phyloP scores from a whole-genome alignment of 1,140 invertebrate species.

The Orchestia grillus region DNA sequence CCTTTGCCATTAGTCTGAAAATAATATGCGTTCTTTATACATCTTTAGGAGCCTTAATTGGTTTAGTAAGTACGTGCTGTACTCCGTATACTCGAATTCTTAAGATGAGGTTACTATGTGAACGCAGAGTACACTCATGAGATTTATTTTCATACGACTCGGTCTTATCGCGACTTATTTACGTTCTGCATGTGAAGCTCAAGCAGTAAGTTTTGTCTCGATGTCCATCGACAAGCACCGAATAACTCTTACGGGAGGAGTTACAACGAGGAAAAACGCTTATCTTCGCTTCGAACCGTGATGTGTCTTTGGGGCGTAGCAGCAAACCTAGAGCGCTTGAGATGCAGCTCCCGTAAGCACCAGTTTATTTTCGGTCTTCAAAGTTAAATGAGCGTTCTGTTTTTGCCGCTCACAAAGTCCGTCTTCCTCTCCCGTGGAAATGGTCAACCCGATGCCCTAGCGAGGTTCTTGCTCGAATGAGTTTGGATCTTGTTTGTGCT shows the following conservation, averaged over 20 bases:
- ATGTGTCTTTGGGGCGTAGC: not conserved
- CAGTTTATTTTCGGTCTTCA: not conserved
- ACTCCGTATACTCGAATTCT: too few species aligned
- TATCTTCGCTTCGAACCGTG: too few species aligned
- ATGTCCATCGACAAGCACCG: not conserved
- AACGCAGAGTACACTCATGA: too few species aligned
- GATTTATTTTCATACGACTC: too few species aligned
- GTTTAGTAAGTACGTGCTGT: too few species aligned
- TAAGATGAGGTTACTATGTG: too few species aligned
- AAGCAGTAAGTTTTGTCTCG: too few species aligned
- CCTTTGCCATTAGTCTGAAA: too few species aligned
- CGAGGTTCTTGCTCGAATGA: not conserved
- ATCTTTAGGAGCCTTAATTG: too few species aligned
- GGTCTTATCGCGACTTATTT: not conserved
- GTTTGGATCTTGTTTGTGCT: not conserved
- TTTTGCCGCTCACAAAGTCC: not conserved
- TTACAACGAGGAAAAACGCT: not conserved
- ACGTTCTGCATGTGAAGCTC: not conserved
- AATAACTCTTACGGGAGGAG: not conserved
- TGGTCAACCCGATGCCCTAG: not conserved
- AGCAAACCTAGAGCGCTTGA: not conserved
- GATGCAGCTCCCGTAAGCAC: not conserved
- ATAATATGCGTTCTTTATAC: too few species aligned
- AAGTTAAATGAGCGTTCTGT: not conserved
- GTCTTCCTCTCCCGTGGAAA: not conserved